Evolutionary conservation across 2,888 invertebrate species (phyloP).

Genomic region (Trissoscelio sp.): DNA sequence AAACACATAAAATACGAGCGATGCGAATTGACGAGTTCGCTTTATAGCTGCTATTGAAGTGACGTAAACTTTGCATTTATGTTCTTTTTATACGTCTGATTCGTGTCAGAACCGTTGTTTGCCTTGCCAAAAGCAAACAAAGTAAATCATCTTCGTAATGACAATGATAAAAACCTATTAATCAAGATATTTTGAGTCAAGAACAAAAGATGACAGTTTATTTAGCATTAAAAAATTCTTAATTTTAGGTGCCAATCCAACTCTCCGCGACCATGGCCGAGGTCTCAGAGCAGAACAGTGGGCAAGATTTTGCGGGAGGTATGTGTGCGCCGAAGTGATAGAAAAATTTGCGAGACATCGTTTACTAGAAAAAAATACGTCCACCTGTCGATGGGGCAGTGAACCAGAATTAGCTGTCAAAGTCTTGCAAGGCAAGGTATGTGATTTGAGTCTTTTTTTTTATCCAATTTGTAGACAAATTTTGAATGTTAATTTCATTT

Average conservation of each 20-base stretch:
- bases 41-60: constrained; percentile 28
- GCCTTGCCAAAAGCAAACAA: constrained; percentile 17
- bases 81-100: constrained; percentile 24
- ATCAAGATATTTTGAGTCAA: not conserved
- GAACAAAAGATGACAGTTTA: too few species aligned
- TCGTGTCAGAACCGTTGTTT: constrained; percentile 34
- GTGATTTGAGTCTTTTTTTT: too few species aligned
- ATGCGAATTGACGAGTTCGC: constrained; percentile 14
- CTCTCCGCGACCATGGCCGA: constrained; percentile 87
- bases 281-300: constrained; percentile 90
- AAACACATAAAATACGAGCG: constrained; percentile 37
- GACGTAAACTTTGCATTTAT: constrained; percentile 27
- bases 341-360: constrained; percentile 87
- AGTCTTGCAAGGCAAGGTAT: constrained; percentile 84
- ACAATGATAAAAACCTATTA: not conserved
- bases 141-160: constrained; percentile 4
- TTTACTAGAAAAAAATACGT: constrained; percentile 84
- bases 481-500: not conserved
- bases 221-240: too few species aligned
- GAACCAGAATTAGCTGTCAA: constrained; percentile 86
- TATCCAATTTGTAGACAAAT: not conserved
- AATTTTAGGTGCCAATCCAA: constrained; percentile 88
- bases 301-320: constrained; percentile 89
- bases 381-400: constrained; percentile 86
- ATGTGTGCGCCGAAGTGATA: constrained; percentile 87